Evolutionary conservation across 23 tunicate genomes (phyloP), one percentile per base, ranked within the genome.

Genomic region (Styela plicata): DNA sequence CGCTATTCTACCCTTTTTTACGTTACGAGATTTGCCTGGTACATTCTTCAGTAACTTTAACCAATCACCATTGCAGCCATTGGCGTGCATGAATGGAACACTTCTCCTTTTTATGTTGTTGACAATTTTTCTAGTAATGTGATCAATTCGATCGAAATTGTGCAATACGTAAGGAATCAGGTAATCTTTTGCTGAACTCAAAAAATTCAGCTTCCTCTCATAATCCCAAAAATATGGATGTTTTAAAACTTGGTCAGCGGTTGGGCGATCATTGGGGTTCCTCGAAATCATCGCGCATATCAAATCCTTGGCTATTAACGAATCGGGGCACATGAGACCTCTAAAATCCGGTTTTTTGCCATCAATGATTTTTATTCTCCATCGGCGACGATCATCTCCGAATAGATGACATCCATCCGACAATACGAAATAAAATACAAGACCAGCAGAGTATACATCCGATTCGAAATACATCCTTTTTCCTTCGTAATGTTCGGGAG

Each of bases 381-480:
- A 67, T 25, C 31, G 19, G 31, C 16, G 31, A 16, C 22, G 16
- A 18, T 67, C 71, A 29, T 27, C 31, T 22, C 71, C 71, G 24
- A 67, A 67, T 18, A 67, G n/a, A 67, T 67, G 71, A 13, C 31
- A 0, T 18, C 71, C 71, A 29, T 67, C 31, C 31, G 71, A 67
- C 31, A 67, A 67, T 16, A 22, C 24, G 2, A 67, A 67, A 67
- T 67, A 67, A 67, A 67, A 67, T 24, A 67, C 30, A 17, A 67
- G 31, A 18, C 71, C 71, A 29, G 71, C 71, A 67, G 71, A 67
- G 22, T 67, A 67, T 18, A 67, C 22, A 24, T 67, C 71, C 31
- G 71, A 67, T 67, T 67, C 22, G 16, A 18, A 1, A 1, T 22
- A 67, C 71, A 67, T 67, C 22, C 0, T 67, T 18, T 29, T 29